Evolutionary conservation across 2,797 vertebrate species (phyloP).

Genomic region (Poeciliopsis gracilis): DNA sequence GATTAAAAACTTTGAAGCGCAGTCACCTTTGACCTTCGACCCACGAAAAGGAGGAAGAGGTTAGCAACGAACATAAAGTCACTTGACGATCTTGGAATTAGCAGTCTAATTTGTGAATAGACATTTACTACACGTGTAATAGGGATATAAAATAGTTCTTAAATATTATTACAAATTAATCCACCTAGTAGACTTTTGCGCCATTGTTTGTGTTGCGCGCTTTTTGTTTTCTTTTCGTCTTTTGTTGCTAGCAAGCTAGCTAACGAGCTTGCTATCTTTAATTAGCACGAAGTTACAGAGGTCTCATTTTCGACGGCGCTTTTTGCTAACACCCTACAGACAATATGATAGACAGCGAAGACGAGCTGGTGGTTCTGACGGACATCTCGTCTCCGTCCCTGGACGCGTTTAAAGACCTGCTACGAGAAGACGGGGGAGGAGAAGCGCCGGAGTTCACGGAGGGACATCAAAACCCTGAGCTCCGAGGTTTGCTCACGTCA

Average conservation of each 20-base stretch:
- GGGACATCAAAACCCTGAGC: not conserved
- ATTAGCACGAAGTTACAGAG: not conserved
- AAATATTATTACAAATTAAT: not conserved
- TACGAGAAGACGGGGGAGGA: not conserved
- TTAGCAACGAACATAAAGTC: not conserved
- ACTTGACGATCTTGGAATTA: no score
- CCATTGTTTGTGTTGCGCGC: not conserved
- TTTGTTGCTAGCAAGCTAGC: not conserved
- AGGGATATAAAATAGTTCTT: not conserved
- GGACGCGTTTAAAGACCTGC: accelerated
- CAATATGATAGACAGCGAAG: conserved; percentile 26
- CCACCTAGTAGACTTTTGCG: not conserved
- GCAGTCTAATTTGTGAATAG: not conserved
- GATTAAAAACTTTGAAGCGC: not conserved
- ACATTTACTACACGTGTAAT: not conserved
- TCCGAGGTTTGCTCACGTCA: conserved; percentile 4
- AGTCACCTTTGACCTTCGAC: not conserved
- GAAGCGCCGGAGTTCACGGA: not conserved
- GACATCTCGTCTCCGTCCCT: not conserved
- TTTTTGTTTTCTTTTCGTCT: not conserved
- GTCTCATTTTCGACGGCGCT: not conserved
- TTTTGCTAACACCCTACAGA: not conserved
- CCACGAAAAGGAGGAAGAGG: not conserved
- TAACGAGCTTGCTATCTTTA: not conserved
- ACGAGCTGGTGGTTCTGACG: conserved; percentile 5